phyloP scores from a whole-genome alignment of 2,113 vertebrate genomes.

The Entelurus aequoreus region DNA sequence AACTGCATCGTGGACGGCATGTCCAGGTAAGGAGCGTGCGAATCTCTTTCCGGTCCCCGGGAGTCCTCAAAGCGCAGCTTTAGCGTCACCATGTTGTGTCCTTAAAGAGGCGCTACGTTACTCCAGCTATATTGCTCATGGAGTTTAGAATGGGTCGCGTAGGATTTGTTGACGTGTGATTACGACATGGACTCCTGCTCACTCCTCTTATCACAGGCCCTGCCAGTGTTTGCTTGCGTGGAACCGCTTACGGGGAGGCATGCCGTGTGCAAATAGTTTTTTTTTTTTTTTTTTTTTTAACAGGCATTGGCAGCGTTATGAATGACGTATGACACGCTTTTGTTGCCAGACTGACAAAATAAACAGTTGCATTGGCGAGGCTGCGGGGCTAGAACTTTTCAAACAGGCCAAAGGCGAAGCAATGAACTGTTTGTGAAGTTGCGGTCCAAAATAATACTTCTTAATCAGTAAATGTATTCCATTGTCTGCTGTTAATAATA shows the following conservation, averaged over 20 bases:
- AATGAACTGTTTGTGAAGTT: too few species aligned
- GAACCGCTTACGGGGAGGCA: neutral
- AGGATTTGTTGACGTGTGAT: conserved; percentile 52
- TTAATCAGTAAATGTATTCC: too few species aligned
- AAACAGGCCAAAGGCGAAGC: conserved; percentile 41
- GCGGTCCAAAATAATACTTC: neutral
- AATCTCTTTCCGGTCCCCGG: neutral
- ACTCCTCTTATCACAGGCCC: conserved; percentile 45
- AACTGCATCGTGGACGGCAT: conserved; percentile 91
- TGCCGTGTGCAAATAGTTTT: conserved; percentile 43
- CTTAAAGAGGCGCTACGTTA: conserved; percentile 21
- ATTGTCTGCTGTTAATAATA: too few species aligned
- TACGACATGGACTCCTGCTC: conserved; percentile 32
- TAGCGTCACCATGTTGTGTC: neutral
- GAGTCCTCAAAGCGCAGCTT: neutral
- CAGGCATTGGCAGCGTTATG: conserved; percentile 48
- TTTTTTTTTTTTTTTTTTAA: conserved; percentile 41
- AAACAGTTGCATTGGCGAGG: conserved; percentile 51
- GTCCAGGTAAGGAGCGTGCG: conserved; percentile 65
- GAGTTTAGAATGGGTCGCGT: conserved; percentile 35
- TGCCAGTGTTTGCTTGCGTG: conserved; percentile 25
- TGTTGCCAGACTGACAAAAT: conserved; percentile 58
- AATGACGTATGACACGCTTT: conserved; percentile 57
- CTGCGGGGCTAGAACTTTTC: conserved; percentile 40
- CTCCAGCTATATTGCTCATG: conserved; percentile 28